Conservation (phyloP, 2,888 invertebrate species). For the Lepas anatifera region DNA sequence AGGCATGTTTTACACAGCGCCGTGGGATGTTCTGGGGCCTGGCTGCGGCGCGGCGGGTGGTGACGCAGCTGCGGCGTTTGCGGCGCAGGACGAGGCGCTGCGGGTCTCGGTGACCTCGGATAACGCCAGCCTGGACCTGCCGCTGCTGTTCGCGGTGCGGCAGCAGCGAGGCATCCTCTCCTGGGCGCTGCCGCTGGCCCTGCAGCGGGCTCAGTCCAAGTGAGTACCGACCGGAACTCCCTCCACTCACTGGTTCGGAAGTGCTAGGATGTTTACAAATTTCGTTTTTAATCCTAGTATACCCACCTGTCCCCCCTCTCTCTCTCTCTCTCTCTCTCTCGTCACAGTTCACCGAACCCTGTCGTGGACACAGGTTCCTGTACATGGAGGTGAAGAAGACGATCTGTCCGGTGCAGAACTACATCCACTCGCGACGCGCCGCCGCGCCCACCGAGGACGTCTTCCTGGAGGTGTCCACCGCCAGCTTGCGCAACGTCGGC, state of each 20-base stretch:
- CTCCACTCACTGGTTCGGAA: too few relatives aligned
- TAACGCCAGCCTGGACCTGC: slow-evolving; percentile 34
- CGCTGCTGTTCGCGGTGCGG: slow-evolving; percentile 57
- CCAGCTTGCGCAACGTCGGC: slow-evolving; percentile 17
- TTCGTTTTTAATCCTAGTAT: too few relatives aligned
- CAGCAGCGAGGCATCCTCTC: slow-evolving; percentile 62
- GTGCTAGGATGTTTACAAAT: too few relatives aligned
- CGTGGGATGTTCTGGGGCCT: not conserved
- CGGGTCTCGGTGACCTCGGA: slow-evolving; percentile 20
- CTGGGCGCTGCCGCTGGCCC: slow-evolving; percentile 54
- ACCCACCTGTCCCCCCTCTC: too few relatives aligned
- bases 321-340: too few relatives aligned
- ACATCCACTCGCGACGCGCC: slow-evolving; percentile 10
- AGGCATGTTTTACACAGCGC: too few relatives aligned
- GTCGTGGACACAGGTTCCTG: not conserved
- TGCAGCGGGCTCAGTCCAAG: not conserved
- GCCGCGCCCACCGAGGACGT: slow-evolving; percentile 18
- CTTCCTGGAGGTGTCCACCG: slow-evolving; percentile 23
- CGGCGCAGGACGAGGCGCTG: slow-evolving; percentile 21
- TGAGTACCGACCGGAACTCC: too few relatives aligned
- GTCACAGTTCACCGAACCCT: not conserved
- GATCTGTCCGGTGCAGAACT: slow-evolving; percentile 22
- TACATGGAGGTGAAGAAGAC: slow-evolving; percentile 22
- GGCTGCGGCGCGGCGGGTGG: too few relatives aligned
- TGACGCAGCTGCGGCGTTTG: too few relatives aligned